Percentiles rank a stretch among this genome's conserved stretches.
Evolutionary conservation across 2,888 invertebrate genomes (phyloP).

Genomic region (Lithophane ornitopus): DNA sequence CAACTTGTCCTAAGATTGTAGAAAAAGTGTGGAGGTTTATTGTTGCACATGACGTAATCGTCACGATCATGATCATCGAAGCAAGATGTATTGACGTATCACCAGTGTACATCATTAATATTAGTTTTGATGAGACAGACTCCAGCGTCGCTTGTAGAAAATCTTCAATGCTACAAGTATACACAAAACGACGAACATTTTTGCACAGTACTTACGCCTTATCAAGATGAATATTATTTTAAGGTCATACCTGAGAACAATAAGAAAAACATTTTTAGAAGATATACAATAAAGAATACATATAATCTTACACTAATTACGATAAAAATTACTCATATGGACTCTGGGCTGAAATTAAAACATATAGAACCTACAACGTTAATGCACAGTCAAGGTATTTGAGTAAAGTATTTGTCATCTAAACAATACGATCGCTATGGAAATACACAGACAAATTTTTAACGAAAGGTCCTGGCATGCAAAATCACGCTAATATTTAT

Average conservation of each 20-base stretch:
- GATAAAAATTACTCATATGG: not conserved
- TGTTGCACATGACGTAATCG: slow-evolving; percentile 24
- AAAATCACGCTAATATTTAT: slow-evolving; percentile 30
- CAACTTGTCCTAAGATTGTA: slow-evolving; percentile 17
- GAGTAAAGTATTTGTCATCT: slow-evolving; percentile 15
- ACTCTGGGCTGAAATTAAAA: not conserved
- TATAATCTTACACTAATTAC: not conserved
- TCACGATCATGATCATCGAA: slow-evolving; percentile 25
- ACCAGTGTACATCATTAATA: slow-evolving; percentile 15
- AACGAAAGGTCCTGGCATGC: slow-evolving; percentile 29
- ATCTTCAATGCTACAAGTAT: not conserved
- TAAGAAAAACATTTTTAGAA: slow-evolving; percentile 24
- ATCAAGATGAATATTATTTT: slow-evolving; percentile 49
- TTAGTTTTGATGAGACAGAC: slow-evolving; percentile 1
- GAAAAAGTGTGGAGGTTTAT: slow-evolving; percentile 17
- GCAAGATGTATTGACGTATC: not conserved
- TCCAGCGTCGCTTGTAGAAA: not conserved
- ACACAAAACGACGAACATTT: slow-evolving; percentile 1
- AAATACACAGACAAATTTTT: slow-evolving; percentile 19
- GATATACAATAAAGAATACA: not conserved
- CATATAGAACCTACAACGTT: not conserved
- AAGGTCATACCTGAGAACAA: slow-evolving; percentile 65
- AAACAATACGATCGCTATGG: slow-evolving; percentile 7
- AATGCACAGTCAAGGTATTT: not conserved
- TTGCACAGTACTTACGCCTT: slow-evolving; percentile 51